Percentiles rank a stretch among this genome's conserved stretches.
Conservation (phyloP, 2,797 vertebrate genomes). For the Clarias fuscus region DNA sequence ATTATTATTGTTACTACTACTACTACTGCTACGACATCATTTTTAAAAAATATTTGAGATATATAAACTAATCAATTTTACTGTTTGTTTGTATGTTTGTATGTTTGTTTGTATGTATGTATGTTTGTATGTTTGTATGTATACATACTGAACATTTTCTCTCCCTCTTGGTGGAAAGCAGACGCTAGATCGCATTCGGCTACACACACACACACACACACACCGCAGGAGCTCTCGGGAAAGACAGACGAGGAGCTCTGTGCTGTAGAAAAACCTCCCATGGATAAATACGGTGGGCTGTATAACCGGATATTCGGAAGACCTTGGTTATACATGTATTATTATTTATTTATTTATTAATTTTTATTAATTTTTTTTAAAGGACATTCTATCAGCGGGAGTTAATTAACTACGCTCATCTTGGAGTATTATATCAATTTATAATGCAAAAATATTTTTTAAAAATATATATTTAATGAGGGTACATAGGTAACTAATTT, state of each 20-base stretch:
- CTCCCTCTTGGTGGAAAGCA: not conserved
- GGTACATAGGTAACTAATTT: not conserved
- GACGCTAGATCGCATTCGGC: too few relatives aligned
- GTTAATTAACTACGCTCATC: not conserved
- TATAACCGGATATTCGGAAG: not conserved
- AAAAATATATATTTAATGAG: not conserved
- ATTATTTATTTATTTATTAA: not conserved
- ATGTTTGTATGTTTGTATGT: too few relatives aligned
- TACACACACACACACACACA: too few relatives aligned
- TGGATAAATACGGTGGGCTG: not conserved
- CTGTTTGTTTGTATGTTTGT: too few relatives aligned
- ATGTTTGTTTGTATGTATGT: too few relatives aligned
- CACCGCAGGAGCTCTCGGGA: constrained; percentile 31
- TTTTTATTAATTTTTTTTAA: not conserved
- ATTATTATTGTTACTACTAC: too few relatives aligned
- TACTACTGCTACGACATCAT: too few relatives aligned
- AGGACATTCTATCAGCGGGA: too few relatives aligned
- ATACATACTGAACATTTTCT: not conserved
- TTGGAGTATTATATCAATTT: not conserved
- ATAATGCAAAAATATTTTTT: too few relatives aligned
- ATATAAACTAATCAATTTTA: too few relatives aligned
- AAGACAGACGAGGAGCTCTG: constrained; percentile 19
- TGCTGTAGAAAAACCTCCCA: too few relatives aligned
- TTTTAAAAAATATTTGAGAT: too few relatives aligned
- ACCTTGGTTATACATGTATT: not conserved